phyloP scores from a whole-genome alignment of 2,888 invertebrate species.

The Ichneumon xanthorius region DNA sequence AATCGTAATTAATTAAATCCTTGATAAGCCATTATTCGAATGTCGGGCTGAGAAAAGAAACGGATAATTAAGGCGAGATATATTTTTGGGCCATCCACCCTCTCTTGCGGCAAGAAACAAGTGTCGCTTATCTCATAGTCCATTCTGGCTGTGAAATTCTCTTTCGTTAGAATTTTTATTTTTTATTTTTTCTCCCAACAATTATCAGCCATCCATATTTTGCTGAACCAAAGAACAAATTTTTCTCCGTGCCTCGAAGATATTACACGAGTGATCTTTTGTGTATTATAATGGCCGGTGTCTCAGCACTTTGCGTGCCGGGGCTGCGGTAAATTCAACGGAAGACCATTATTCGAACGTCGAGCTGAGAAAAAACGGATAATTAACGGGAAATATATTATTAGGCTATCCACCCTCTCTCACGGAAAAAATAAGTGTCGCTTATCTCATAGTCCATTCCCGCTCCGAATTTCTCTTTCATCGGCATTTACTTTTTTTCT shows the following conservation, averaged over 20 bases:
- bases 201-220: neutral
- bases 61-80: neutral
- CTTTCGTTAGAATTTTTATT: constrained; percentile 9
- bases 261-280: too few species aligned
- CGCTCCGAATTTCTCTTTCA: neutral
- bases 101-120: neutral
- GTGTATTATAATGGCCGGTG: too few species aligned
- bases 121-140: neutral
- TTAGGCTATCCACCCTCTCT: neutral
- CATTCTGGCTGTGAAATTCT: neutral
- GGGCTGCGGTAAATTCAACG: too few species aligned
- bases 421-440: neutral
- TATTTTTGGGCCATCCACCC: constrained; percentile 2
- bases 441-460: neutral
- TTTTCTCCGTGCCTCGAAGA: too few species aligned
- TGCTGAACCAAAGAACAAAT: neutral
- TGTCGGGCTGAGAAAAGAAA: constrained; percentile 51
- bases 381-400: constrained; percentile 2
- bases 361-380: constrained; percentile 27
- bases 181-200: too few species aligned
- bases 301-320: too few species aligned
- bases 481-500: constrained; percentile 2
- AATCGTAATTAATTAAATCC: constrained; percentile 78
- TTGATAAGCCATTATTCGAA: constrained; percentile 72
- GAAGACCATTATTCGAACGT: constrained; percentile 60